Conservation (phyloP, 2,888 invertebrate species). For the Escarpia spicata region DNA sequence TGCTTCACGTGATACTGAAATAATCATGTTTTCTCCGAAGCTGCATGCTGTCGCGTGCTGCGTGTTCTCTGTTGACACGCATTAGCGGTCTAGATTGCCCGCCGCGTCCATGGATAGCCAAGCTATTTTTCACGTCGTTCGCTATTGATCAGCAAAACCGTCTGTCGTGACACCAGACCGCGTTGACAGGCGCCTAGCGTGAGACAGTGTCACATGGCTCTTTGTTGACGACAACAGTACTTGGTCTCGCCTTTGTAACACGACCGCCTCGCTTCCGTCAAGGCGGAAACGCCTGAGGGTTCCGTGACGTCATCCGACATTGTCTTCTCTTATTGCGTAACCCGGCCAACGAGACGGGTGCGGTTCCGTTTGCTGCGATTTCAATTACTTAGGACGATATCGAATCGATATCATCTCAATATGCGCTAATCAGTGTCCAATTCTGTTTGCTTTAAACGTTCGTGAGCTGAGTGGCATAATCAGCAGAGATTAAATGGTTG, state of each 20-base stretch:
- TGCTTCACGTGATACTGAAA: background rate
- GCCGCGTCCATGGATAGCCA: background rate
- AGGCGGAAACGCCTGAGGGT: background rate
- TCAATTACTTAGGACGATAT: background rate
- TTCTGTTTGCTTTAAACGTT: background rate
- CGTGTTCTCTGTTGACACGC: background rate
- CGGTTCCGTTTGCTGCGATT: background rate
- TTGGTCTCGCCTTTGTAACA: background rate
- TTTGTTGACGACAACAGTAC: background rate
- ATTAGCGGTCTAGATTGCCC: background rate
- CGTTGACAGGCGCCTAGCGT: background rate
- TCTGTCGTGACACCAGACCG: background rate
- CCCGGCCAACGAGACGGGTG: conserved; percentile 7
- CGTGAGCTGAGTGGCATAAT: background rate
- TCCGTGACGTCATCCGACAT: background rate
- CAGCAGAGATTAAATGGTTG: background rate
- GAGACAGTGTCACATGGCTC: background rate
- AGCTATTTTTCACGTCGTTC: background rate
- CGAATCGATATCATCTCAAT: background rate
- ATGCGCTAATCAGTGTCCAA: background rate
- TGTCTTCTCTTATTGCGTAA: background rate
- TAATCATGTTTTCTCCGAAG: background rate
- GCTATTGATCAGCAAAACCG: background rate
- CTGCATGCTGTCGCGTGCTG: background rate
- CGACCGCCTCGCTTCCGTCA: background rate